These are phyloP conservation scores for Cotesia glomerata DNA, from an alignment of 1,140 invertebrate species.

Conservation along the genomic window DNA sequence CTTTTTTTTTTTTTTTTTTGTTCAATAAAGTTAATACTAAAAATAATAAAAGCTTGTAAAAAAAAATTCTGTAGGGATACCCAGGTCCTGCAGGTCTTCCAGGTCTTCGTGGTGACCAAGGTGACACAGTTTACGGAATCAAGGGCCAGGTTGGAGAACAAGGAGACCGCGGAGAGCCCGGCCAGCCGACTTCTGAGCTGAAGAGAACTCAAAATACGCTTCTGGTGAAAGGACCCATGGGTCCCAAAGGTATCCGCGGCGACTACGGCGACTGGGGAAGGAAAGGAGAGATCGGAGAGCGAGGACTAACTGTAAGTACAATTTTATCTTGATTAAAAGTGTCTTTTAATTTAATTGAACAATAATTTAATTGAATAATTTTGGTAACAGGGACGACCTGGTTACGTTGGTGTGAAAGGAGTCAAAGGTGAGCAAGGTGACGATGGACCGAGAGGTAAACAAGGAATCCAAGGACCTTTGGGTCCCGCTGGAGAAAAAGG, in stretches of 20 bases:
- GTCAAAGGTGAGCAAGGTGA: slow-evolving; percentile 66
- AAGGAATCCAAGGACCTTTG: slow-evolving; percentile 58
- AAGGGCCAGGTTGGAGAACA: slow-evolving; percentile 60
- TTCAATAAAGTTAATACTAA: too few species aligned
- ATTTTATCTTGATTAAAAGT: slow-evolving; percentile 10
- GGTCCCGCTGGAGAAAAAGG: slow-evolving; percentile 78
- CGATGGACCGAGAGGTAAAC: slow-evolving; percentile 59
- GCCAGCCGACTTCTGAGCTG: slow-evolving; percentile 40
- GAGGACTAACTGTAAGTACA: slow-evolving; percentile 63
- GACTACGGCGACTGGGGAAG: slow-evolving; percentile 65
- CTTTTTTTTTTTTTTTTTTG: too few species aligned
- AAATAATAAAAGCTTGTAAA: too few species aligned
- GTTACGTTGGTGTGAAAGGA: slow-evolving; percentile 66
- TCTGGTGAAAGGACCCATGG: slow-evolving; percentile 60
- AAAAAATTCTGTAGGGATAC: slow-evolving; percentile 44
- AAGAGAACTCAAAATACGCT: slow-evolving; percentile 31
- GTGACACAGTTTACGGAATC: slow-evolving; percentile 53
- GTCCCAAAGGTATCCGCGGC: slow-evolving; percentile 66
- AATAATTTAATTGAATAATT: not conserved
- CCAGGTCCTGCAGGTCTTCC: slow-evolving; percentile 62
- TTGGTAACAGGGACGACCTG: slow-evolving; percentile 46
- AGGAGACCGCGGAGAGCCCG: slow-evolving; percentile 63
- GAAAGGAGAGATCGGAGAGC: slow-evolving; percentile 67
- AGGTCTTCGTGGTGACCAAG: slow-evolving; percentile 66
- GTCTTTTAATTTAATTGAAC: not conserved